Evolutionary conservation across 2,888 invertebrate genomes (phyloP).

Genomic region (Kryphioiulus occultus): DNA sequence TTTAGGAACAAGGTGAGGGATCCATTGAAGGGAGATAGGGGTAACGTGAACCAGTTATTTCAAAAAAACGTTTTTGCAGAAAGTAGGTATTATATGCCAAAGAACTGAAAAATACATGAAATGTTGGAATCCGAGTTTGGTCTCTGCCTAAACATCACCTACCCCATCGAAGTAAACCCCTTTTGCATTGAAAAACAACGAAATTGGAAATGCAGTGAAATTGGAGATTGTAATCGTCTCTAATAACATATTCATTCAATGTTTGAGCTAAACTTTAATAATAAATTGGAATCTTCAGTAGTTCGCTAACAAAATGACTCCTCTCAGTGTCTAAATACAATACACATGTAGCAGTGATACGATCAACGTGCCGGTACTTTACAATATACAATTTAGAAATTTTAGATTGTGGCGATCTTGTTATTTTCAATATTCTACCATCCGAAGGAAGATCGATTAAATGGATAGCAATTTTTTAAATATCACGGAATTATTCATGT

Average conservation of each 20-base stretch:
- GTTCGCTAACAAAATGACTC: neutral
- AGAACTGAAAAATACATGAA: neutral
- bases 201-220: neutral
- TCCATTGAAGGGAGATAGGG: neutral
- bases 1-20: neutral
- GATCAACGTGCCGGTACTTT: too few species aligned
- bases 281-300: neutral
- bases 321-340: too few species aligned
- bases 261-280: neutral
- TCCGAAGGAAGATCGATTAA: too few species aligned
- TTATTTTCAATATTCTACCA: too few species aligned
- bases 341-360: too few species aligned
- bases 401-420: too few species aligned
- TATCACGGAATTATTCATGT: too few species aligned
- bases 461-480: too few species aligned
- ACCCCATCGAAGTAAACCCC: neutral
- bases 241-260: neutral
- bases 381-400: too few species aligned
- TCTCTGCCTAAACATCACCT: neutral
- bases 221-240: neutral
- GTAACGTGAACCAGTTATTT: neutral
- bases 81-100: neutral
- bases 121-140: neutral
- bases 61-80: neutral
- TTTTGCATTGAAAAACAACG: neutral